phyloP scores from a whole-genome alignment of 2,113 vertebrate species.

The Lepisosteus oculatus region DNA sequence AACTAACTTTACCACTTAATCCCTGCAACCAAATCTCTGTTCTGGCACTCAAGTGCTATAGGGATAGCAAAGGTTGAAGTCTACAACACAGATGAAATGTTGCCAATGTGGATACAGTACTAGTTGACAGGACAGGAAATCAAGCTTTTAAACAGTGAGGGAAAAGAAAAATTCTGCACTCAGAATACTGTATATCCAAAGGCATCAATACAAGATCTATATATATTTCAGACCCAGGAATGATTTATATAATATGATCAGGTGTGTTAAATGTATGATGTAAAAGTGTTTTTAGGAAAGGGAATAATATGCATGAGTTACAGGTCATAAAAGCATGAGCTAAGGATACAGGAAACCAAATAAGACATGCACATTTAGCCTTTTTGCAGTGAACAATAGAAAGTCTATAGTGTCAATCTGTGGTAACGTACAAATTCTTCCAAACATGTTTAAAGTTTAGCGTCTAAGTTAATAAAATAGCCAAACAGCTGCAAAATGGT shows the following conservation, averaged over 20 bases:
- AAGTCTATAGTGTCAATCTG: slow-evolving; percentile 39
- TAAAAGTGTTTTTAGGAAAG: background rate
- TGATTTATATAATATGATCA: background rate
- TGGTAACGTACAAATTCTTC: slow-evolving; percentile 48
- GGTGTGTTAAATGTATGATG: slow-evolving; percentile 38
- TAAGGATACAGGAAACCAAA: slow-evolving; percentile 28
- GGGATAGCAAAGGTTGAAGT: slow-evolving; percentile 25
- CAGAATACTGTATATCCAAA: slow-evolving; percentile 5
- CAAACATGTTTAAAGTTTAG: slow-evolving; percentile 39
- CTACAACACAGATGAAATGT: slow-evolving; percentile 30
- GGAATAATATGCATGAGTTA: slow-evolving; percentile 1
- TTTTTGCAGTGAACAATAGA: slow-evolving; percentile 35
- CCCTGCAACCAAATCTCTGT: slow-evolving; percentile 11
- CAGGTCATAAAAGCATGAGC: slow-evolving; percentile 45
- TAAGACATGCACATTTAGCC: slow-evolving; percentile 30
- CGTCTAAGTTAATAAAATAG: slow-evolving; percentile 50
- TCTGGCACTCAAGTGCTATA: slow-evolving; percentile 33
- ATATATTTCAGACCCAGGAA: slow-evolving; percentile 1
- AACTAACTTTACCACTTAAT: background rate
- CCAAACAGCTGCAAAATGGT: slow-evolving; percentile 47
- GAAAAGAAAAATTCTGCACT: slow-evolving; percentile 8
- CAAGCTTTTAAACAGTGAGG: background rate
- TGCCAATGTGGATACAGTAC: slow-evolving; percentile 20
- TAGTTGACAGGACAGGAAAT: background rate
- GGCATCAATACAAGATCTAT: background rate